Evolutionary conservation across 2,888 invertebrate species (phyloP).

Genomic region (Plemyria rubiginata): DNA sequence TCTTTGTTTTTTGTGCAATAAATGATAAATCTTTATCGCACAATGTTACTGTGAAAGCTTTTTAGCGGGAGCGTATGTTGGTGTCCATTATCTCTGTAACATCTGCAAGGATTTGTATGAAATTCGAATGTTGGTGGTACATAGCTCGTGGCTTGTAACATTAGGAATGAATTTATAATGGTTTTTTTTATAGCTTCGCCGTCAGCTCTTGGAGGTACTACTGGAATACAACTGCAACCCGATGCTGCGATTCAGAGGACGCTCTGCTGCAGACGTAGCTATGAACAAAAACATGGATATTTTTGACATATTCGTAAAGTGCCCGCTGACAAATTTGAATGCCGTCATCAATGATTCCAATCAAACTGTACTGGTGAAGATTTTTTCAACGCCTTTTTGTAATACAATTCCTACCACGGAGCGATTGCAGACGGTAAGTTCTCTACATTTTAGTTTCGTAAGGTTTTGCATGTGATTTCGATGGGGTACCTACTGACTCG

Average conservation of each 20-base stretch:
- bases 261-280: slow-evolving; percentile 62
- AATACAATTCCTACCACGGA: slow-evolving; percentile 51
- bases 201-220: slow-evolving; percentile 58
- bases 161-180: neutral
- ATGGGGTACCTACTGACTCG: too few relatives aligned
- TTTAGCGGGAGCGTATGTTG: too few relatives aligned
- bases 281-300: slow-evolving; percentile 55
- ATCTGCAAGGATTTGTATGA: too few relatives aligned
- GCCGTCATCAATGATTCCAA: slow-evolving; percentile 61
- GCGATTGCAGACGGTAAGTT: slow-evolving; percentile 59
- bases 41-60: too few relatives aligned
- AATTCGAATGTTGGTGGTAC: too few relatives aligned
- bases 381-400: slow-evolving; percentile 62
- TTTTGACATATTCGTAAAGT: slow-evolving; percentile 63
- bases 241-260: slow-evolving; percentile 57
- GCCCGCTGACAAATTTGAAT: slow-evolving; percentile 62
- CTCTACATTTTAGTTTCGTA: neutral
- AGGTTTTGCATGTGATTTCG: too few relatives aligned
- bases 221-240: slow-evolving; percentile 63
- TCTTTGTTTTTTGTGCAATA: too few relatives aligned
- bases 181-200: slow-evolving; percentile 53
- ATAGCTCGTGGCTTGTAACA: too few relatives aligned
- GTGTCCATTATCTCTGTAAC: too few relatives aligned
- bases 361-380: slow-evolving; percentile 67
- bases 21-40: too few relatives aligned